A percentile compares a stretch with the other conserved stretches of the same genome.
These are phyloP conservation scores for Ptychadena robeensis DNA, from an alignment of 2,797 vertebrate species.

Conservation along the genomic window DNA sequence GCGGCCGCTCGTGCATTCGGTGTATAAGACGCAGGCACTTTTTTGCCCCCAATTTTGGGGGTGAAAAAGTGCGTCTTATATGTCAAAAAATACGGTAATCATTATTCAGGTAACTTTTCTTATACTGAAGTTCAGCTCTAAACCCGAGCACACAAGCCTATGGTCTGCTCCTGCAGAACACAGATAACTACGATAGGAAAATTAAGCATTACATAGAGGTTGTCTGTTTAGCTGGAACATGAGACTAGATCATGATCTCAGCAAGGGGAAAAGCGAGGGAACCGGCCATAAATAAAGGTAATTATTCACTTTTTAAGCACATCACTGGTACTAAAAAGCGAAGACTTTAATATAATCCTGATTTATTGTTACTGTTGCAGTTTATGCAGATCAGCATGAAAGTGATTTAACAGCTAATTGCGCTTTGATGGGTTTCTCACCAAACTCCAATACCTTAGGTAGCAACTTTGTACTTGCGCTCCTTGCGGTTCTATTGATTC, in stretches of 20 bases:
- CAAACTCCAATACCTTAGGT: constrained; percentile 17
- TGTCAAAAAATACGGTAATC: too few species aligned
- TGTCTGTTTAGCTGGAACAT: constrained; percentile 6
- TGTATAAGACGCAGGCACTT: too few species aligned
- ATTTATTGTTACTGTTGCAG: constrained; percentile 36
- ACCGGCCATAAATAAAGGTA: constrained; percentile 34
- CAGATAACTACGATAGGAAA: background rate
- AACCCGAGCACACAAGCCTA: too few species aligned
- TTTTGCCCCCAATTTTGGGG: too few species aligned
- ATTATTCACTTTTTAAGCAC: constrained; percentile 48
- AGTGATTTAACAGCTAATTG: constrained; percentile 50
- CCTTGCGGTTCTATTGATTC: background rate
- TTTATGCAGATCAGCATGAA: constrained; percentile 44
- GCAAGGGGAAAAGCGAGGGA: constrained; percentile 29
- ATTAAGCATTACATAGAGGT: background rate
- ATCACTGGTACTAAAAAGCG: constrained; percentile 33
- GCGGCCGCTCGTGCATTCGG: too few species aligned
- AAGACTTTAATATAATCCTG: constrained; percentile 42
- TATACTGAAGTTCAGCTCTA: too few species aligned
- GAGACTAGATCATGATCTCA: constrained; percentile 8
- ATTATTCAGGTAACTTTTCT: too few species aligned
- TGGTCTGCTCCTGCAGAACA: background rate
- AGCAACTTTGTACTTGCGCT: background rate
- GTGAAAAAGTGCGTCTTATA: too few species aligned
- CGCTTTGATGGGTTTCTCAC: constrained; percentile 36